Conservation (phyloP, 2,888 invertebrate species). For the Acanthopleura granulata region DNA sequence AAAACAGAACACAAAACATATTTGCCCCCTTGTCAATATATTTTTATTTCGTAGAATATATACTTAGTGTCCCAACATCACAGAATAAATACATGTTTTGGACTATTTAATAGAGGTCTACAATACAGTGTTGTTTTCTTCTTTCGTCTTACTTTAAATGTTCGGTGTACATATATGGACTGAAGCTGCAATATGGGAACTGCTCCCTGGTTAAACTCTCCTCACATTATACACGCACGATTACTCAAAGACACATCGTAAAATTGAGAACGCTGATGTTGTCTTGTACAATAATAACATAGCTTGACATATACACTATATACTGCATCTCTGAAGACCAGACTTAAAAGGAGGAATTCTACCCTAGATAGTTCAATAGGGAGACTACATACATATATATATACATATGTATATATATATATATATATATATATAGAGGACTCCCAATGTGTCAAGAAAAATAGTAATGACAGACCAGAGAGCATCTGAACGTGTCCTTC, state of each 20-base stretch:
- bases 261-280: constrained; percentile 1
- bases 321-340: too few relatives aligned
- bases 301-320: not conserved
- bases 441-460: too few relatives aligned
- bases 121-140: not conserved
- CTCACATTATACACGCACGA: not conserved
- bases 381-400: too few relatives aligned
- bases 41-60: constrained; percentile 52
- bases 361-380: too few relatives aligned
- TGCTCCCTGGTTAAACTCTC: not conserved
- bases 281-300: not conserved
- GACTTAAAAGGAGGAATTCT: too few relatives aligned
- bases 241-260: not conserved
- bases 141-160: too few relatives aligned
- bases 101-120: constrained; percentile 10
- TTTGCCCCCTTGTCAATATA: constrained; percentile 22
- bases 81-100: constrained; percentile 37
- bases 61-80: constrained; percentile 49
- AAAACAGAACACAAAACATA: not conserved
- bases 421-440: too few relatives aligned
- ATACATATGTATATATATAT: too few relatives aligned
- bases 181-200: not conserved
- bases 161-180: too few relatives aligned
- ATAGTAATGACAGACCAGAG: too few relatives aligned
- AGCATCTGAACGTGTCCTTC: too few relatives aligned